Evolutionary conservation across 2,797 vertebrate species (phyloP).

Genomic region (Notamacropus eugenii): DNA sequence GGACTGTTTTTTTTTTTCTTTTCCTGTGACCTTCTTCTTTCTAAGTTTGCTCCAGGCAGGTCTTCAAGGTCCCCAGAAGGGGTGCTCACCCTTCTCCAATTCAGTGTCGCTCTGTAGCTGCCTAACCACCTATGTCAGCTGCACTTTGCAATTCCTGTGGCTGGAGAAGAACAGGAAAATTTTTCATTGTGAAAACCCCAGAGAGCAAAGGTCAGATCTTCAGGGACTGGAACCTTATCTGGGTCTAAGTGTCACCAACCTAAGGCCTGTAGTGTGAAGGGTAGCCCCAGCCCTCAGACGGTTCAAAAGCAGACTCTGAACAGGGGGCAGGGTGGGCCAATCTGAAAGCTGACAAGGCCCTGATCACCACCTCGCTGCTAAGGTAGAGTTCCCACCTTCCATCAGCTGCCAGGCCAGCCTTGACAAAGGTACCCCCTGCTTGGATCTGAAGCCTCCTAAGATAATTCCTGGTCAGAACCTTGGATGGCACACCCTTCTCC

Average conservation of each 20-base stretch:
- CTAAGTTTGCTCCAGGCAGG: conserved; percentile 58
- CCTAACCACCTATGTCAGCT: conserved; percentile 24
- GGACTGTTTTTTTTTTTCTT: background rate
- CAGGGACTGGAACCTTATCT: background rate
- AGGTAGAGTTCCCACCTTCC: too few relatives aligned
- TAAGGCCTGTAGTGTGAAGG: background rate
- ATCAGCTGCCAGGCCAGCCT: too few relatives aligned
- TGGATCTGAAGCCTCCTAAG: background rate
- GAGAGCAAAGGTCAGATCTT: background rate
- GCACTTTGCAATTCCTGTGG: background rate
- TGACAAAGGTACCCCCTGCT: background rate
- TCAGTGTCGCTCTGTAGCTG: conserved; percentile 13
- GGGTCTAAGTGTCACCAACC: background rate
- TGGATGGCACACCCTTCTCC: too few relatives aligned
- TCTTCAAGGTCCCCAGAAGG: conserved; percentile 70
- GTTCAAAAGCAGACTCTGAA: background rate
- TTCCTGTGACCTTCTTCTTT: conserved; percentile 15
- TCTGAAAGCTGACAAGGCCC: too few relatives aligned
- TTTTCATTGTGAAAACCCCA: conserved; percentile 31
- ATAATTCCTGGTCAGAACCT: background rate
- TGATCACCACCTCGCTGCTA: too few relatives aligned
- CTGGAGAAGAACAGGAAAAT: conserved; percentile 14
- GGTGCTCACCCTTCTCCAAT: conserved; percentile 57
- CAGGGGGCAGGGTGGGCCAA: too few relatives aligned
- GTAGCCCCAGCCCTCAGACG: background rate